A percentile compares a stretch with the other conserved stretches of the same genome.
These are phyloP conservation scores for Odocoileus hemionus DNA, from an alignment of 2,113 vertebrate species.

Conservation along the genomic window DNA sequence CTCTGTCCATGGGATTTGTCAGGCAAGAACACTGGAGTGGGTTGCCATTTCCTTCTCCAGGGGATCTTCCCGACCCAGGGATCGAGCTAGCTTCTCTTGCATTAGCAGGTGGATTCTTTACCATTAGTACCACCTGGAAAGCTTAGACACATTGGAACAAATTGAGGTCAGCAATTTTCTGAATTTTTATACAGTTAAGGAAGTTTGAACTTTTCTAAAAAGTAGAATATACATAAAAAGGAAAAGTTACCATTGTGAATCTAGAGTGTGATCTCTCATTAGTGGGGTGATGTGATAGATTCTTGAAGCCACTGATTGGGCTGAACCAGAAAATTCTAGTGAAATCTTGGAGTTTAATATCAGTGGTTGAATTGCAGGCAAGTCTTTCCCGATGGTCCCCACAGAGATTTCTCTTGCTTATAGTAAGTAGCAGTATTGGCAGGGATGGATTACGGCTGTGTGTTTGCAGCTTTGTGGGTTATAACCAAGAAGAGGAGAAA, in stretches of 20 bases:
- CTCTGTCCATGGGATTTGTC: neutral
- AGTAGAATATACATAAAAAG: neutral
- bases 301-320: neutral
- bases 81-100: neutral
- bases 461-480: neutral
- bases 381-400: neutral
- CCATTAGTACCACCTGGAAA: neutral
- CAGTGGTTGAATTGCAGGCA: neutral
- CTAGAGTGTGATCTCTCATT: neutral
- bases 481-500: neutral
- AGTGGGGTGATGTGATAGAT: neutral
- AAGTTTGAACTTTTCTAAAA: neutral
- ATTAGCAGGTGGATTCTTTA: neutral
- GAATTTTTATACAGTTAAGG: neutral
- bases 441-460: neutral
- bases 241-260: neutral
- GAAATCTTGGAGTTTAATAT: neutral
- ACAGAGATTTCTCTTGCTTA: neutral
- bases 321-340: neutral
- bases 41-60: neutral
- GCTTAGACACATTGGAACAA: neutral
- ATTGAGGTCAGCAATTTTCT: neutral
- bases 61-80: neutral
- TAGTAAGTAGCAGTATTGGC: neutral
- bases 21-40: neutral